These are phyloP conservation scores for Antennarius maculatus DNA, from an alignment of 2,797 vertebrate species.

Conservation along the genomic window DNA sequence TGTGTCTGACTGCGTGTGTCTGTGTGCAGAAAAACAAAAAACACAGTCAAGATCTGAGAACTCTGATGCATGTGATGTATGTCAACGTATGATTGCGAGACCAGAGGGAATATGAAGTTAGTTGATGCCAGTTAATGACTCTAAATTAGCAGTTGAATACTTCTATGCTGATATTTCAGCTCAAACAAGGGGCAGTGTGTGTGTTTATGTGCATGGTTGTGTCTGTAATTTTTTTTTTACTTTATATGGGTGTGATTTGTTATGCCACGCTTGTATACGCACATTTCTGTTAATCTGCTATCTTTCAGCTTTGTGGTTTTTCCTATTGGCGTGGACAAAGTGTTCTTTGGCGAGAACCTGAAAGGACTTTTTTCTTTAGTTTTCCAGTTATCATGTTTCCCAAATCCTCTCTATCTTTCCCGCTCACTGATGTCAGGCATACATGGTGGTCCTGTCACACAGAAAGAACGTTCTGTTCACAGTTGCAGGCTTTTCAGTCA, in stretches of 20 bases:
- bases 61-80: conserved; percentile 28
- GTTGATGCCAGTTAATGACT: conserved; percentile 21
- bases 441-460: not conserved
- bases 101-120: conserved; percentile 35
- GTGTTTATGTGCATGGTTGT: conserved; percentile 33
- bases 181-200: conserved; percentile 16
- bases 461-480: not conserved
- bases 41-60: conserved; percentile 13
- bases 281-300: conserved; percentile 16
- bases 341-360: conserved; percentile 45
- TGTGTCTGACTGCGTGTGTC: conserved; percentile 18
- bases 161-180: not conserved
- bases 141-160: conserved; percentile 8
- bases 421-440: not conserved
- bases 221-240: conserved; percentile 36
- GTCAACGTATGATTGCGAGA: conserved; percentile 31
- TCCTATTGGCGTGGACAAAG: conserved; percentile 73
- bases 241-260: conserved; percentile 56
- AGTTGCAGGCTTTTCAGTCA: not conserved
- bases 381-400: conserved; percentile 1
- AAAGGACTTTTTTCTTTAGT: conserved; percentile 17
- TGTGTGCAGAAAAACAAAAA: conserved; percentile 17
- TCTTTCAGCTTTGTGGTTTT: conserved; percentile 57
- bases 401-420: not conserved
- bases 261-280: conserved; percentile 45